Base-by-base conservation (phyloP, 2,113 vertebrate species). In the Orientallactaga bullata region DNA sequence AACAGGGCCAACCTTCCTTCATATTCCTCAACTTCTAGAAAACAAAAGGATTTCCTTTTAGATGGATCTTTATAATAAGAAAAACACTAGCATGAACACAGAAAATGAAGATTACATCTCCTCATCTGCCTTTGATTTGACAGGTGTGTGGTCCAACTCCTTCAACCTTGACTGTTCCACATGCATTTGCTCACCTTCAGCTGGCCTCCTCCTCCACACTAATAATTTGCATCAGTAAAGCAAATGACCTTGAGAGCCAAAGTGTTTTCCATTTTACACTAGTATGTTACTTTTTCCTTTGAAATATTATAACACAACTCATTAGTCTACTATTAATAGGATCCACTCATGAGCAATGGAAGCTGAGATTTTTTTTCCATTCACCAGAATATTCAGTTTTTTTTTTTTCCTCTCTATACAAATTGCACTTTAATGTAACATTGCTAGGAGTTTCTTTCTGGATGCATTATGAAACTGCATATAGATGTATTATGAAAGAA, bases 301-400 rank as follows among this genome's bases (percentile, higher is more conserved):
- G 65, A 30, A 91, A 80, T 86, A 65, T 63, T 78, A 74, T 37
- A 80, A 26, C 4, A 71, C 26, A 80, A 39, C 51, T 86, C 37
- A 35, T 74, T 65, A 55, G 26, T 76, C 18, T 74, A 32, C 39
- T 72, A 72, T 58, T 81, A 69, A 71, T 63, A 87, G 26, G n/a
- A 47, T 28, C 2, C 80, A n/a, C 35, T 60, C 90, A 39, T 26
- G 12, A 74, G 6, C 12, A 80, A 71, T 47, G 42, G 60, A 24
- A 91, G 58, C 58, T 69, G 60, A 86, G 42, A 28, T 71, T 89
- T 66, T 77, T 77, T 24, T 87, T 65, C n/a, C 63, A 68, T 83
- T 95, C 15, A 28, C 42, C 2, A 30, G 26, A 87, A 80, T 55
- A 51, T 0, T 2, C 1, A 28, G 12, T 60, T 87, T 1, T 83